phyloP scores from a whole-genome alignment of 2,888 invertebrate genomes.

The Lycophotia porphyrea region DNA sequence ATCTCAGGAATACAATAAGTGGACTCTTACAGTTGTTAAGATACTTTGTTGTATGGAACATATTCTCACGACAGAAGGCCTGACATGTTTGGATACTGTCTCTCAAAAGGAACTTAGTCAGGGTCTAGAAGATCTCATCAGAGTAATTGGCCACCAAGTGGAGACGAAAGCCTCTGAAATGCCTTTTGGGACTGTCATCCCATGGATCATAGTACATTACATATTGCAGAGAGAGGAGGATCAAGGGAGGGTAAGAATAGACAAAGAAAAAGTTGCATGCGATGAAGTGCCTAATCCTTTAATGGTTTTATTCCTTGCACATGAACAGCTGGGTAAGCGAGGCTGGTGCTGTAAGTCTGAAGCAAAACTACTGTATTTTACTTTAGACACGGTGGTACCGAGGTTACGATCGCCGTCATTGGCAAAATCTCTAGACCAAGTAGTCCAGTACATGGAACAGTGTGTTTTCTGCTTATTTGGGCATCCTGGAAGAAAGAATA shows the following conservation, averaged over 20 bases:
- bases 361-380: conserved; percentile 94
- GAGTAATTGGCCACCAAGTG: conserved; percentile 94
- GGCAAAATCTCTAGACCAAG: conserved; percentile 91
- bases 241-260: conserved; percentile 90
- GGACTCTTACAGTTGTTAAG: conserved; percentile 86
- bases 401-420: conserved; percentile 92
- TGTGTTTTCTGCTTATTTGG: conserved; percentile 95
- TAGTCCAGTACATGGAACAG: conserved; percentile 96
- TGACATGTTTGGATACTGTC: conserved; percentile 88
- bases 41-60: conserved; percentile 86
- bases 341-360: conserved; percentile 95
- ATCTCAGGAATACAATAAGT: conserved; percentile 85
- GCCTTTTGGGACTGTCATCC: conserved; percentile 93
- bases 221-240: conserved; percentile 94
- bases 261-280: conserved; percentile 83
- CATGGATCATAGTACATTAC: conserved; percentile 96
- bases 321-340: conserved; percentile 94
- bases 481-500: conserved; percentile 93
- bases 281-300: conserved; percentile 93
- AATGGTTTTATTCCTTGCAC: conserved; percentile 94
- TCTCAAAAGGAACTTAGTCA: conserved; percentile 91
- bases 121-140: conserved; percentile 93
- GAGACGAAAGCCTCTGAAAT: conserved; percentile 92
- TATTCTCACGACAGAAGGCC: conserved; percentile 83
- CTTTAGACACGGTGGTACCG: conserved; percentile 93